Percentiles rank a stretch among this genome's conserved stretches.
Evolutionary conservation across 2,888 invertebrate species (phyloP).

Genomic region (Coleophora deauratella): DNA sequence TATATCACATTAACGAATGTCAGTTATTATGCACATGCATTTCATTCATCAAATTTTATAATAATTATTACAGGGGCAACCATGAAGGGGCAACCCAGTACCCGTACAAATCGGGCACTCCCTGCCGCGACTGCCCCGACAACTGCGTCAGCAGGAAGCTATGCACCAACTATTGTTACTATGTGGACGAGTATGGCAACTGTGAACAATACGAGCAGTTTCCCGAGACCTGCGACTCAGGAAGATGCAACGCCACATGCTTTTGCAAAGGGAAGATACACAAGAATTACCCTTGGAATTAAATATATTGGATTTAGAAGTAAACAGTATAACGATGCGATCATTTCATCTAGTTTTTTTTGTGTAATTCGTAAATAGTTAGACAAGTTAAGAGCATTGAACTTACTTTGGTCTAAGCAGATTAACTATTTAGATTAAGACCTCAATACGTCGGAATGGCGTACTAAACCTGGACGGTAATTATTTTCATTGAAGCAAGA

Average conservation of each 20-base stretch:
- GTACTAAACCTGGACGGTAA: no score
- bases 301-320: not conserved
- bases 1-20: no score
- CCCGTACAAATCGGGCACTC: slow-evolving; percentile 79
- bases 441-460: no score
- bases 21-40: no score
- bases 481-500: no score
- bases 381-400: no score
- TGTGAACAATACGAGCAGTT: slow-evolving; percentile 75
- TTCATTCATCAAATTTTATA: no score
- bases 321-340: no score
- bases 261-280: slow-evolving; percentile 74
- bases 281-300: slow-evolving; percentile 32
- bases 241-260: slow-evolving; percentile 83
- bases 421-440: no score
- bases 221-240: slow-evolving; percentile 54
- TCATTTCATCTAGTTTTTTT: no score
- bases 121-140: slow-evolving; percentile 78
- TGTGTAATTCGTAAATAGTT: no score
- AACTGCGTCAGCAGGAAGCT: slow-evolving; percentile 77
- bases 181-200: slow-evolving; percentile 81
- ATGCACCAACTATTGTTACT: slow-evolving; percentile 83
- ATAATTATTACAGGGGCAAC: slow-evolving; percentile 85
- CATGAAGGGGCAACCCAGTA: slow-evolving; percentile 72
- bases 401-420: no score